phyloP scores from a whole-genome alignment of 2,113 vertebrate species.

The Ellobius talpinus region DNA sequence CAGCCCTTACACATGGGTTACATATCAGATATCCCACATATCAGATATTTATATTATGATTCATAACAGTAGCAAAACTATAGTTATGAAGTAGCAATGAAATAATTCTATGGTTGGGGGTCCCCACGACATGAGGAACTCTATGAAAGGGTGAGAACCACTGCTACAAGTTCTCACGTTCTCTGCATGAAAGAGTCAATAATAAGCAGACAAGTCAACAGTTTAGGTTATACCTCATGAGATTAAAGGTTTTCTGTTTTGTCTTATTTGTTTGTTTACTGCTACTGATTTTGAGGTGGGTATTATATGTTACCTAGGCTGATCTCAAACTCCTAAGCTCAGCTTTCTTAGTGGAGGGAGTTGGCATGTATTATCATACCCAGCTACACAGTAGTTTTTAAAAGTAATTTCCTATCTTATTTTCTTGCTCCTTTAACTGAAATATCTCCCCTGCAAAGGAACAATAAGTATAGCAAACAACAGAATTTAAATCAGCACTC shows the following conservation, averaged over 20 bases:
- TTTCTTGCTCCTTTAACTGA: slow-evolving; percentile 41
- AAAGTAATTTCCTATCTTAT: not conserved
- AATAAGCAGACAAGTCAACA: not conserved
- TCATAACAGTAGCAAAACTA: not conserved
- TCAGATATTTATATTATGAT: not conserved
- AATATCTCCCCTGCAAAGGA: not conserved
- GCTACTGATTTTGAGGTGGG: not conserved
- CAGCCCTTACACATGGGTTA: not conserved
- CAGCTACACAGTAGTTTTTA: not conserved
- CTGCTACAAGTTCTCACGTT: not conserved
- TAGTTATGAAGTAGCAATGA: not conserved
- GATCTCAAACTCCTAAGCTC: not conserved
- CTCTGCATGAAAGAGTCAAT: not conserved
- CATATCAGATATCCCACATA: not conserved
- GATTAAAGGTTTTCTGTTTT: not conserved
- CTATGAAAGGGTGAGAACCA: not conserved
- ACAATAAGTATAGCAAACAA: not conserved
- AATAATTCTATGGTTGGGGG: no score
- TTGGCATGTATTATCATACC: not conserved
- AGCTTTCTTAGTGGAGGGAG: not conserved
- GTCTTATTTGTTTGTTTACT: not conserved
- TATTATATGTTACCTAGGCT: not conserved
- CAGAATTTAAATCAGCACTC: not conserved
- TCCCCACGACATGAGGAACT: not conserved
- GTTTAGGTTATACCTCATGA: not conserved